phyloP scores from a whole-genome alignment of 2,888 invertebrate species.

The Stenodera caucasica region DNA sequence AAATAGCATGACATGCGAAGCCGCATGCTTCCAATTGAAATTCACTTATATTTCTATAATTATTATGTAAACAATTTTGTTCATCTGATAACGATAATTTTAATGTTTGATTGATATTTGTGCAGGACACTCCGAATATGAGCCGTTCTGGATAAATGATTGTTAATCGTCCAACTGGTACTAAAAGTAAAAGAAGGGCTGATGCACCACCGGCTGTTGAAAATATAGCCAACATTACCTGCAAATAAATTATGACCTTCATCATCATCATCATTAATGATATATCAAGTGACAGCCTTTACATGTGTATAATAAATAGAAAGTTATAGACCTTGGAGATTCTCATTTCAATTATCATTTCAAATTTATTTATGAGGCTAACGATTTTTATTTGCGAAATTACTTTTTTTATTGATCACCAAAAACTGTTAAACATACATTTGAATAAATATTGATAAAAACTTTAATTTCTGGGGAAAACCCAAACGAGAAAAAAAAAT shows the following conservation, averaged over 20 bases:
- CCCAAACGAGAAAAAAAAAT: too few relatives aligned
- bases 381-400: too few relatives aligned
- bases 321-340: too few relatives aligned
- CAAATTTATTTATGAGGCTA: too few relatives aligned
- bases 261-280: too few relatives aligned
- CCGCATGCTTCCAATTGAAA: conserved; percentile 62
- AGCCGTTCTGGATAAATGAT: conserved; percentile 65
- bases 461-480: too few relatives aligned
- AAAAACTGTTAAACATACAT: too few relatives aligned
- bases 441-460: too few relatives aligned
- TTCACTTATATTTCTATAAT: conserved; percentile 49
- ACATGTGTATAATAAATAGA: too few relatives aligned
- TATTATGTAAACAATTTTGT: conserved; percentile 36
- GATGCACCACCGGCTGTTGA: conserved; percentile 69
- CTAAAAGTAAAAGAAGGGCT: conserved; percentile 67
- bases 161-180: conserved; percentile 71
- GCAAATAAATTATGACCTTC: conserved; percentile 33
- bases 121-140: conserved; percentile 63
- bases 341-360: too few relatives aligned
- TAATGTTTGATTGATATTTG: conserved; percentile 35
- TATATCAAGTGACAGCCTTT: too few relatives aligned
- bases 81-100: conserved; percentile 56
- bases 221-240: conserved; percentile 69
- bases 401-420: too few relatives aligned
- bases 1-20: conserved; percentile 61